Conservation (phyloP, 2,113 vertebrate genomes). For the Sapajus apella region DNA sequence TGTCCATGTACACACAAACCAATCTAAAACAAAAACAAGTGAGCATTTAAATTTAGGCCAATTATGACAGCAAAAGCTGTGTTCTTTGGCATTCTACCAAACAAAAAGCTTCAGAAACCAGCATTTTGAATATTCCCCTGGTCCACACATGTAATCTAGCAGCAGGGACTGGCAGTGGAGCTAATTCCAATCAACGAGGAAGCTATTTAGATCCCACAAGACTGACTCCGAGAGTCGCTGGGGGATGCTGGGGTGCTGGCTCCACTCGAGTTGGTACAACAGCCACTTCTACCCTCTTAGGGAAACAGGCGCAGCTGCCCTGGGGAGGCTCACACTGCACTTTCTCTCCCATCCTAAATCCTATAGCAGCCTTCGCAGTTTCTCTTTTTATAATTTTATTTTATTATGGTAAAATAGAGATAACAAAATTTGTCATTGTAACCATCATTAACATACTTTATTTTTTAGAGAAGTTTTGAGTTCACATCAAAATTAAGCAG, state of each 20-base stretch:
- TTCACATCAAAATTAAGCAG: neutral
- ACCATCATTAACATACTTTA: neutral
- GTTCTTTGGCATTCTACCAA: conserved; percentile 61
- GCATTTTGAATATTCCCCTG: neutral
- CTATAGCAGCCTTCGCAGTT: neutral
- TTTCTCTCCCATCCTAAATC: neutral
- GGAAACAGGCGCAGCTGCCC: fast-evolving
- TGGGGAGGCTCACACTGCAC: neutral
- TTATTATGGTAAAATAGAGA: neutral
- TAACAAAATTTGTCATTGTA: neutral
- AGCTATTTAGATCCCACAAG: neutral
- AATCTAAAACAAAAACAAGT: conserved; percentile 67
- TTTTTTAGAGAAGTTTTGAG: neutral
- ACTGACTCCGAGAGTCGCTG: neutral
- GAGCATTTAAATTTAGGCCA: conserved; percentile 62
- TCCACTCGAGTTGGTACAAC: too few relatives aligned
- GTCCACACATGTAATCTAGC: neutral
- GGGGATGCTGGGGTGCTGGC: neutral
- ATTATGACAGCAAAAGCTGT: conserved; percentile 68
- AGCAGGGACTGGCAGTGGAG: neutral
- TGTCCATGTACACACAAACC: conserved; percentile 56
- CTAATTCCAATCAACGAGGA: neutral
- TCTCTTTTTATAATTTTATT: neutral
- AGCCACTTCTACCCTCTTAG: neutral
- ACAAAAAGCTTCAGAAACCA: conserved; percentile 27